Evolutionary conservation across 2,113 vertebrate genomes (phyloP).

Genomic region (Phrynocephalus versicolor): DNA sequence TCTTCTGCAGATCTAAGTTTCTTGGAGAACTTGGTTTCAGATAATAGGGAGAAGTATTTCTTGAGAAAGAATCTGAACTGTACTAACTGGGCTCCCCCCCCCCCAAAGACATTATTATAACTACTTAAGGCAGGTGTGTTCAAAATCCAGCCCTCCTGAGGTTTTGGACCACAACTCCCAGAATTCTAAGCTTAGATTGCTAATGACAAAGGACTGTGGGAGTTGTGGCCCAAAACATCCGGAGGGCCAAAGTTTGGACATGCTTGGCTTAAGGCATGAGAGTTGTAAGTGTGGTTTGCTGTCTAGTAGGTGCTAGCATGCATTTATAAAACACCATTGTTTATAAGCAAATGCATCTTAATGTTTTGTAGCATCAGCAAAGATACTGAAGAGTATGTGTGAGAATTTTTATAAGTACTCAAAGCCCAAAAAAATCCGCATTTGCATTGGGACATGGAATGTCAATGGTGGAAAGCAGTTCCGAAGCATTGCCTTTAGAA

Average conservation of each 20-base stretch:
- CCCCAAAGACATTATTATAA: no score
- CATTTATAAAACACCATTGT: not conserved
- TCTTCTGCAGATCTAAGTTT: constrained; percentile 13
- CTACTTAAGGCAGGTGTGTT: no score
- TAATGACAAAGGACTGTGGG: no score
- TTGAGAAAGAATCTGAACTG: not conserved
- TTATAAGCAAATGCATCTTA: constrained; percentile 21
- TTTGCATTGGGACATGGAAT: constrained; percentile 94
- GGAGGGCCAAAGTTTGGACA: no score
- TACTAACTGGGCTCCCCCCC: not conserved
- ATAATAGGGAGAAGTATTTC: not conserved
- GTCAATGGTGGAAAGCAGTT: constrained; percentile 98
- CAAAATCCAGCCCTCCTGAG: no score
- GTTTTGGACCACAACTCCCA: no score
- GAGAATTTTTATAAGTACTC: constrained; percentile 95
- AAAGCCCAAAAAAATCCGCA: constrained; percentile 87
- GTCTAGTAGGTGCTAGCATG: not conserved
- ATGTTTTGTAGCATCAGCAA: constrained; percentile 85
- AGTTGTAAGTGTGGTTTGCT: not conserved
- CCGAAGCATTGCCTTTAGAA: constrained; percentile 96
- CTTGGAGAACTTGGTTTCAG: not conserved
- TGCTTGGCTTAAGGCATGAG: not conserved
- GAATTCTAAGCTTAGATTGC: no score
- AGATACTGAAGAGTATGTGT: constrained; percentile 94
- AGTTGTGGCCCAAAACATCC: no score